A percentile compares a stretch with the other conserved stretches of the same genome.
Evolutionary conservation across 2,797 vertebrate species (phyloP).

Genomic region (Galago senegalensis): DNA sequence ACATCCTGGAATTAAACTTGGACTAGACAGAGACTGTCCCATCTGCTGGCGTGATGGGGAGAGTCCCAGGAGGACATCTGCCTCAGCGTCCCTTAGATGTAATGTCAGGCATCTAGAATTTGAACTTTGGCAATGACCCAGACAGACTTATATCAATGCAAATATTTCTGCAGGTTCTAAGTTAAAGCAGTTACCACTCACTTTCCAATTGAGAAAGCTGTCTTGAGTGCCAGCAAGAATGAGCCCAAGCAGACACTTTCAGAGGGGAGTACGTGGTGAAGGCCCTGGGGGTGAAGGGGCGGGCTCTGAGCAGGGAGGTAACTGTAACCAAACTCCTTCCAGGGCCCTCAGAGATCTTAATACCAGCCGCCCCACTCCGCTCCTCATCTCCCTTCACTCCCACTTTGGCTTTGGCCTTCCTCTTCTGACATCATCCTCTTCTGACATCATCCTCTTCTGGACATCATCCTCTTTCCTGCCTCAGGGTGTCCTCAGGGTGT

Average conservation of each 20-base stretch:
- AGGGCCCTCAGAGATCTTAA: rapidly evolving
- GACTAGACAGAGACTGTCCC: not conserved
- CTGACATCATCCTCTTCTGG: not conserved
- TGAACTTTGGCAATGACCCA: not conserved
- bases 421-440: not conserved
- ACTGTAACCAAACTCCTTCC: not conserved
- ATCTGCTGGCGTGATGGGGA: not conserved
- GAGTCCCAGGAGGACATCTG: not conserved
- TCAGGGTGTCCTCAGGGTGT: not conserved
- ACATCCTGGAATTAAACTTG: constrained; percentile 11
- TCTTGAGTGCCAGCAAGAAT: not conserved
- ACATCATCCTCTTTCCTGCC: not conserved
- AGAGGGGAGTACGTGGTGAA: not conserved
- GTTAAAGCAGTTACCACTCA: not conserved
- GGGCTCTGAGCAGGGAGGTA: not conserved
- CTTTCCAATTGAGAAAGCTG: not conserved
- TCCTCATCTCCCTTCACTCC: not conserved
- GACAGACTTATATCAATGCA: not conserved
- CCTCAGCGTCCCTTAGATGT: not conserved
- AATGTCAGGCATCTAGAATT: not conserved
- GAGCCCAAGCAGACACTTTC: not conserved
- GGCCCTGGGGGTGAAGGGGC: not conserved
- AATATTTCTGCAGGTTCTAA: not conserved
- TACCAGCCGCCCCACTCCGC: not conserved
- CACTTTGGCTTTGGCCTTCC: not conserved